A percentile compares a stretch with the other conserved stretches of the same genome.
These are phyloP conservation scores for Ursus arctos DNA, from an alignment of 2,113 vertebrate species.

Conservation along the genomic window DNA sequence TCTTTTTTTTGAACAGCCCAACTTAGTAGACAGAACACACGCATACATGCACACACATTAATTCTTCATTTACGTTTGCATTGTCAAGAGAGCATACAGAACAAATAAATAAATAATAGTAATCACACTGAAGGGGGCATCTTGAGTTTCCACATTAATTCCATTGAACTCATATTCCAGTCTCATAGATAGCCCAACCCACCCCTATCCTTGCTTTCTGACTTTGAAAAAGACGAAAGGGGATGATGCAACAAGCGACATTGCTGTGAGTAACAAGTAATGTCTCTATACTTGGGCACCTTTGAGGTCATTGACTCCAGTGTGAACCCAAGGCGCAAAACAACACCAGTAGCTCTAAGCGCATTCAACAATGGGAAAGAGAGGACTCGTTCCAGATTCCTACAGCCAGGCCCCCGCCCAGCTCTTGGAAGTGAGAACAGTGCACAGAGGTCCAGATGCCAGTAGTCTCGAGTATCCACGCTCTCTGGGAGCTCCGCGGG, in stretches of 20 bases:
- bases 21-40: background rate
- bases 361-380: background rate
- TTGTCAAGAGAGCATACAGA: background rate
- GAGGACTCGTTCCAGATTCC: background rate
- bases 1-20: background rate
- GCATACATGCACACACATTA: background rate
- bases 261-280: background rate
- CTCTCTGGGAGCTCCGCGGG: too few relatives aligned
- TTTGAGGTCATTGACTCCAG: background rate
- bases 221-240: background rate
- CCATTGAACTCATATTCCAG: background rate
- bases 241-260: background rate
- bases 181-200: background rate
- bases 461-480: rapidly evolving
- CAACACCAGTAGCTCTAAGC: background rate
- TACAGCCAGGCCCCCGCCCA: background rate
- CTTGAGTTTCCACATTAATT: background rate
- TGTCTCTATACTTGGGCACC: background rate
- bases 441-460: background rate
- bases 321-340: background rate
- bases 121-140: background rate
- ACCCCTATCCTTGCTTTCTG: background rate
- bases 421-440: background rate
- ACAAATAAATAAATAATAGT: background rate
- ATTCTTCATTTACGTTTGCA: background rate